phyloP scores from a whole-genome alignment of 2,113 vertebrate species.

The Cyanistes caeruleus region DNA sequence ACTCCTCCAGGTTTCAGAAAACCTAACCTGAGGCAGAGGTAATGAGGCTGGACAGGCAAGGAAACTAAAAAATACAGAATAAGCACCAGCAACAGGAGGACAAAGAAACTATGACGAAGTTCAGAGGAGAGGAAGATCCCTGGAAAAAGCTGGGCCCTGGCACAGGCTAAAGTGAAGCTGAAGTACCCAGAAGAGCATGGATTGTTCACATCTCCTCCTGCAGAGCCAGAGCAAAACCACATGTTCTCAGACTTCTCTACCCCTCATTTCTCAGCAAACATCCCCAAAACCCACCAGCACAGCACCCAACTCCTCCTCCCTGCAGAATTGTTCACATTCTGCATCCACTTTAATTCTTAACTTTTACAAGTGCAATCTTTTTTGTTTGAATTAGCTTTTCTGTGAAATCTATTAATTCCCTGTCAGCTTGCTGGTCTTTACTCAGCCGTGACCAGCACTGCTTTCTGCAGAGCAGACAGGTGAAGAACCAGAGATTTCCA shows the following conservation, averaged over 20 bases:
- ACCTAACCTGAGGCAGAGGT: not conserved
- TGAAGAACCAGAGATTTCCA: conserved; percentile 31
- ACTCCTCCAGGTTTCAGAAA: not conserved
- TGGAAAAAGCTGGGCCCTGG: not conserved
- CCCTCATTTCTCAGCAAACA: not conserved
- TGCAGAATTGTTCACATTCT: not conserved
- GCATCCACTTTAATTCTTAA: not conserved
- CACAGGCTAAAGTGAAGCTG: not conserved
- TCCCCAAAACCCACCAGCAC: not conserved
- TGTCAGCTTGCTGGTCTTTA: not conserved
- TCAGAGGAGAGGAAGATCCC: not conserved
- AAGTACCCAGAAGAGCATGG: not conserved
- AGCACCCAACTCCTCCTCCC: not conserved
- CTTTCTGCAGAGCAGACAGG: not conserved
- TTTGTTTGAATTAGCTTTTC: not conserved
- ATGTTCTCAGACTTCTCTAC: not conserved
- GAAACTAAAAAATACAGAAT: not conserved
- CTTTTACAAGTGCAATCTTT: not conserved
- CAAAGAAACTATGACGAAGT: not conserved
- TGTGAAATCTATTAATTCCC: not conserved
- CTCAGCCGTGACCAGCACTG: not conserved
- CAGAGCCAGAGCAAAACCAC: not conserved
- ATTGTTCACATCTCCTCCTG: not conserved
- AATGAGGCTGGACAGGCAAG: not conserved
- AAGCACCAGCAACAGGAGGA: not conserved